These are phyloP conservation scores for Amphipoea oculea DNA, from an alignment of 2,888 invertebrate genomes.

Conservation along the genomic window DNA sequence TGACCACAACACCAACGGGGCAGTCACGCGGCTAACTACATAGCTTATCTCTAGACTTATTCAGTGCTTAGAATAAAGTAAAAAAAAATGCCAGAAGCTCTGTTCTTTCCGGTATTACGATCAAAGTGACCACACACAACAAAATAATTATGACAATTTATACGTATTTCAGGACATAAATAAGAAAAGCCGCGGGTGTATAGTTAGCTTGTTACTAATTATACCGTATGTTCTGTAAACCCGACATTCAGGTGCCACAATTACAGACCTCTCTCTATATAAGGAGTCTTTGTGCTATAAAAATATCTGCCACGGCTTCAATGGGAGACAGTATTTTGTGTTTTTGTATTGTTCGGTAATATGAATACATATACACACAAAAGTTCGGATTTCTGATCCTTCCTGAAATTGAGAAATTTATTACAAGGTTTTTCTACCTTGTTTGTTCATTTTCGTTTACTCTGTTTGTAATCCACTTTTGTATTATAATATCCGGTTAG, in stretches of 20 bases:
- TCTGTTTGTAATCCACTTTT: background rate
- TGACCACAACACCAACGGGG: background rate
- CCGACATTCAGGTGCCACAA: background rate
- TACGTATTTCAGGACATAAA: background rate
- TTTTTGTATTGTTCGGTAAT: too few species aligned
- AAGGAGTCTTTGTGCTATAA: too few species aligned
- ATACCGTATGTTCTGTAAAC: background rate
- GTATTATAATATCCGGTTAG: background rate
- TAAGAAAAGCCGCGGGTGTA: constrained; percentile 1
- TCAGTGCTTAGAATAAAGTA: background rate
- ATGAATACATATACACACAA: background rate
- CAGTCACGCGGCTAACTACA: background rate
- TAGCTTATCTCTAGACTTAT: background rate
- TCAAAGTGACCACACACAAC: background rate
- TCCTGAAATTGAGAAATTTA: background rate
- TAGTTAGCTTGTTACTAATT: background rate
- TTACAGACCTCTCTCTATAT: background rate
- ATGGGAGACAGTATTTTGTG: too few species aligned
- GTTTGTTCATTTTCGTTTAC: background rate
- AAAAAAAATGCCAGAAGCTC: background rate
- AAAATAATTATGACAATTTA: constrained; percentile 17
- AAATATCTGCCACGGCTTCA: too few species aligned
- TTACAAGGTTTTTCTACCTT: background rate
- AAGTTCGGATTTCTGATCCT: background rate
- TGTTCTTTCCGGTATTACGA: background rate